Conservation (phyloP, 2,888 invertebrate species). For the Timema podura region DNA sequence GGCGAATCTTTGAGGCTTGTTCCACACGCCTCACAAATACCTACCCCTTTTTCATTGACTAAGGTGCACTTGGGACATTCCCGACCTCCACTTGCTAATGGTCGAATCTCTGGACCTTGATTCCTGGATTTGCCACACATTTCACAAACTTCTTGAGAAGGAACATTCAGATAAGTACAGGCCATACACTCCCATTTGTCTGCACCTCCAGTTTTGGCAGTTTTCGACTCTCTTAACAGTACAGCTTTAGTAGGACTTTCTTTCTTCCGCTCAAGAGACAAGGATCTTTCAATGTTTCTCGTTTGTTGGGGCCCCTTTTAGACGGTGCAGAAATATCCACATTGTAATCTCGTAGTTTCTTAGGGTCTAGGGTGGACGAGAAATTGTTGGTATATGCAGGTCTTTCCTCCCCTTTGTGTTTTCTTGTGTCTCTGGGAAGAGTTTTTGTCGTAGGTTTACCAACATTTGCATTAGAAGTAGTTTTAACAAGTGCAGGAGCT, state of each 20-base stretch:
- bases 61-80: conserved; percentile 73
- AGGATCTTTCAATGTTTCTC: not conserved
- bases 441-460: conserved; percentile 24
- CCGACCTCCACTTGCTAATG: conserved; percentile 67
- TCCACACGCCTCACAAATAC: conserved; percentile 64
- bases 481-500: conserved; percentile 18
- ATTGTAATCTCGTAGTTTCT: conserved; percentile 19
- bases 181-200: conserved; percentile 63
- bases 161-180: conserved; percentile 66
- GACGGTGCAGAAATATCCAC: not conserved
- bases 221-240: too few species aligned
- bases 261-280: too few species aligned
- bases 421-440: conserved; percentile 24
- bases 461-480: conserved; percentile 2
- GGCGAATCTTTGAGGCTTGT: conserved; percentile 67
- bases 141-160: conserved; percentile 58
- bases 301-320: not conserved
- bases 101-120: conserved; percentile 56
- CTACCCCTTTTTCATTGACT: conserved; percentile 64
- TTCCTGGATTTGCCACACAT: conserved; percentile 67
- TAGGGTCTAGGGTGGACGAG: conserved; percentile 26
- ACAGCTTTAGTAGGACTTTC: too few species aligned
- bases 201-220: not conserved
- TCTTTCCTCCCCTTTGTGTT: conserved; percentile 17
- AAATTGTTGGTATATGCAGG: conserved; percentile 12